Conservation (phyloP, 2,888 invertebrate genomes). For the Morinoia aosen region DNA sequence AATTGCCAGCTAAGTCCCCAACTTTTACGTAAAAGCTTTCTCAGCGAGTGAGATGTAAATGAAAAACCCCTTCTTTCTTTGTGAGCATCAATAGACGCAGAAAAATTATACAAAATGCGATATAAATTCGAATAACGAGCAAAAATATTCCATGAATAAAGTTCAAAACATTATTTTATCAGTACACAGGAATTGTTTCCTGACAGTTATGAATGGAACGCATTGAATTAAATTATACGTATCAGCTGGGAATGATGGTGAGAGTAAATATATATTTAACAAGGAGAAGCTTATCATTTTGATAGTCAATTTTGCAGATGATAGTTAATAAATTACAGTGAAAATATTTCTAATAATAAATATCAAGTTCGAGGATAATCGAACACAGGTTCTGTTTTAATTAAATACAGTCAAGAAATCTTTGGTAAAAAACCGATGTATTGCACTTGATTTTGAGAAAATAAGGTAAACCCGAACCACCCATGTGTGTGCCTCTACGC, state of each 20-base stretch:
- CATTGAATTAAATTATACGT: background rate
- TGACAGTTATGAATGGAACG: background rate
- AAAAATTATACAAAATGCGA: background rate
- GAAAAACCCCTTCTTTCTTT: background rate
- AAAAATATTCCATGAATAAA: background rate
- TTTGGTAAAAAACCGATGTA: background rate
- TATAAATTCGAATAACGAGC: background rate
- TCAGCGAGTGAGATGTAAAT: background rate
- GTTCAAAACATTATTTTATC: background rate
- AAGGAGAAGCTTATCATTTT: background rate
- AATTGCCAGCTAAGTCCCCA: background rate
- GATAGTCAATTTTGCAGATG: too few relatives aligned
- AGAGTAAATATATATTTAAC: background rate
- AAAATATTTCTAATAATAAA: too few relatives aligned
- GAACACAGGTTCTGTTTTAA: background rate
- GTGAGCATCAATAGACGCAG: background rate
- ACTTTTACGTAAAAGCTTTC: background rate
- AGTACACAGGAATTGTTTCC: background rate
- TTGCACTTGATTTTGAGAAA: background rate
- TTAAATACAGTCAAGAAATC: background rate
- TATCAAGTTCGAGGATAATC: background rate
- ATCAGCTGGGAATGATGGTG: background rate
- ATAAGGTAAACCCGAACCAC: background rate
- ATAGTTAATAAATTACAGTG: too few relatives aligned
- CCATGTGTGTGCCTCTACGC: too few relatives aligned